These are phyloP conservation scores for Crossocerus cetratus DNA, from an alignment of 2,888 invertebrate species.

Conservation along the genomic window DNA sequence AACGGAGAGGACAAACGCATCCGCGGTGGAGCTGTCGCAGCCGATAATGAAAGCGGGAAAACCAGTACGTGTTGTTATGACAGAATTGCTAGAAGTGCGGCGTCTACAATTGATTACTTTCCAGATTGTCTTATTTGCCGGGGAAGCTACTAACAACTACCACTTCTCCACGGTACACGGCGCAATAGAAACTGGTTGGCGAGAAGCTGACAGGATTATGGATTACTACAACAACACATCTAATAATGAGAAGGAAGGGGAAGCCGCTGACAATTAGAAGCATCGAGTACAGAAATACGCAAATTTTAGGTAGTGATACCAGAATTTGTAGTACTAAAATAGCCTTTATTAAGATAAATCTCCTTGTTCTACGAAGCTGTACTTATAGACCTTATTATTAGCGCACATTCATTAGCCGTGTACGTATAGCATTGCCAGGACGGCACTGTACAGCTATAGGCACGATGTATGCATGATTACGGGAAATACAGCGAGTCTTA, in stretches of 20 bases:
- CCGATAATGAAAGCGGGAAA: constrained; percentile 77
- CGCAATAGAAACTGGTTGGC: constrained; percentile 83
- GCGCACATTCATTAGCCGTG: not conserved
- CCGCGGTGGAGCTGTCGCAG: constrained; percentile 78
- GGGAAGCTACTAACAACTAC: constrained; percentile 81
- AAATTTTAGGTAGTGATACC: not conserved
- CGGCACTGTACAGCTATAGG: not conserved
- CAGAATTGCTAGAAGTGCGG: not conserved
- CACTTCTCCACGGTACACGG: constrained; percentile 84
- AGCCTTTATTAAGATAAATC: constrained; percentile 1
- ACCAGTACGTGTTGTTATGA: constrained; percentile 57
- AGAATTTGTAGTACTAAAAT: not conserved
- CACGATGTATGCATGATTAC: not conserved
- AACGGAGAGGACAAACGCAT: constrained; percentile 77
- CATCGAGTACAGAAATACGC: not conserved
- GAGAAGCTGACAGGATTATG: constrained; percentile 83
- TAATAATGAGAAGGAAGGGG: not conserved
- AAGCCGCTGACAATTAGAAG: no score
- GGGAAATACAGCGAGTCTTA: not conserved
- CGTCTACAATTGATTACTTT: constrained; percentile 11
- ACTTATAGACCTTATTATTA: not conserved
- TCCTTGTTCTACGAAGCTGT: not conserved
- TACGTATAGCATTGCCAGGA: not conserved
- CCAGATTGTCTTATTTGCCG: constrained; percentile 82
- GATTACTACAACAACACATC: constrained; percentile 28